phyloP scores from a whole-genome alignment of 2,797 vertebrate species.

The Lithobates sylvaticus region DNA sequence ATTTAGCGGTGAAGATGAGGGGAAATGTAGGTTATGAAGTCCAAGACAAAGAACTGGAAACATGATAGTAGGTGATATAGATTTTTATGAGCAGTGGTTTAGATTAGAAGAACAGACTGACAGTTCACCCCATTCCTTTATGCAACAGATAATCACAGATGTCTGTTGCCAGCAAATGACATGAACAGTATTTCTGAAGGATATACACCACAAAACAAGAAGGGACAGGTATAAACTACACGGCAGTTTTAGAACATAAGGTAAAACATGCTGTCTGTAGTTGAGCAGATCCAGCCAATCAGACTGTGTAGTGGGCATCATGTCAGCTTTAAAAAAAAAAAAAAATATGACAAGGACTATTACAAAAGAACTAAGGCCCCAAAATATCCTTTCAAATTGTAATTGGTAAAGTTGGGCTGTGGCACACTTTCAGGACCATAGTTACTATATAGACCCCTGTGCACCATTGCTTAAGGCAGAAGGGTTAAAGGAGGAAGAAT shows the following conservation, averaged over 20 bases:
- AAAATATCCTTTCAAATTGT: neutral
- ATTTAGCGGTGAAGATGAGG: conserved; percentile 21
- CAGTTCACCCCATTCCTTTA: neutral
- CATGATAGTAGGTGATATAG: conserved; percentile 3
- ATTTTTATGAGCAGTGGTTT: neutral
- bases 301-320: neutral
- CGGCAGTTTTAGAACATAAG: neutral
- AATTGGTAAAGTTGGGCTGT: too few species aligned
- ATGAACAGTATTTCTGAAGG: neutral
- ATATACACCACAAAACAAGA: neutral
- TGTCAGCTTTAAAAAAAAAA: too few species aligned
- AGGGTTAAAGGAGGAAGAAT: too few species aligned
- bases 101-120: neutral
- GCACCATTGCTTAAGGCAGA: too few species aligned
- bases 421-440: too few species aligned
- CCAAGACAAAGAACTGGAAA: conserved; percentile 7
- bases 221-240: neutral
- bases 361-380: too few species aligned
- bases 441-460: too few species aligned
- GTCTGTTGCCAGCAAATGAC: neutral
- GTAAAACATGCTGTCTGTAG: neutral
- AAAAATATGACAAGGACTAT: too few species aligned
- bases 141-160: neutral
- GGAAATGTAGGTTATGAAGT: conserved; percentile 23
- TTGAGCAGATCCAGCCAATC: neutral